Evolutionary conservation across 2,888 invertebrate species (phyloP), one percentile per base, ranked within the genome.

Genomic region (Pheosia tremula): DNA sequence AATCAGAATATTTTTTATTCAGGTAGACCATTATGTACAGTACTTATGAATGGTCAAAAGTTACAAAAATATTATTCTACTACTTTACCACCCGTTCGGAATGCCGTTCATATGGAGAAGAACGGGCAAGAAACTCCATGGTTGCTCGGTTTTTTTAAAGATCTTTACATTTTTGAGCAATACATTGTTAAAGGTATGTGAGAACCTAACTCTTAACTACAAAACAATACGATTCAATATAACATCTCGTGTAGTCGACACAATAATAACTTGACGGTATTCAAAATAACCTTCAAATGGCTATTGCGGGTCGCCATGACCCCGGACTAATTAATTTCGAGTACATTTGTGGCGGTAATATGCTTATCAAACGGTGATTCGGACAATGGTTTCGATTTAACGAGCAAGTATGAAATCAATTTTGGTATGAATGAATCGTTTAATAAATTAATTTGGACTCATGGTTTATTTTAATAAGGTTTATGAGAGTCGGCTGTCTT

Each of bases 331-430:
- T 93, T 92, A 93, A 92, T 91, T 90, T 88, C 78, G 83, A 84
- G 86, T 79, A 86, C 87, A 85, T 86, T 88, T 84, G 87, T 78
- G 85, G 85, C 71, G 82, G 83, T 87, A 88, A 90, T 90, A 88
- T 87, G 89, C 90, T 91, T 92, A 92, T 91, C 92, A 91, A 89
- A 88, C 83, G 87, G 86, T 85, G 83, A 87, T 90, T 88, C 60
- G 73, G 73, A 78, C 73, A 79, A 76, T 77, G 67, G 75, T 67
- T 78, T 77, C 71, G 71, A 77, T 79, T 72, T 76, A 74, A 77
- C 71, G 68, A 53, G 57, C 59, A 62, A 67, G 65, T 68, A 72
- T 65, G 60, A 68, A 74, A 69, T 61, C 68, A 66, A 76, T 77
- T 65, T 64, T 63, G 62, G 64, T 61, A 64, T 69, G 66, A 70